These are phyloP conservation scores for Apodemia duryi DNA, from an alignment of 2,888 invertebrate species.

Conservation along the genomic window DNA sequence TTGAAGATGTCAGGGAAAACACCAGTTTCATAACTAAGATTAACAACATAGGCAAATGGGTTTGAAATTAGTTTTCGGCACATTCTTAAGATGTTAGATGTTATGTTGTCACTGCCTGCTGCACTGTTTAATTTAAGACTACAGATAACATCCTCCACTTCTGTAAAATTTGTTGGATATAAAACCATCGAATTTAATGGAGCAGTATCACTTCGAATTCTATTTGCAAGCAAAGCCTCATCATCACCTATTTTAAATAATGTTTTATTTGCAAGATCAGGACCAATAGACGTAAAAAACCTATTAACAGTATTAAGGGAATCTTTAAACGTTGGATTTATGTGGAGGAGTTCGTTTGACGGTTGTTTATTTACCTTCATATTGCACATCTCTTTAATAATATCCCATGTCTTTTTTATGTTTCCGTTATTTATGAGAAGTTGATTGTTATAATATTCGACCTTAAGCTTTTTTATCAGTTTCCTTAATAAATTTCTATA, in stretches of 20 bases:
- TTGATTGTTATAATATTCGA: not conserved
- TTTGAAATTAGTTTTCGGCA: no score
- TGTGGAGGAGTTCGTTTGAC: not conserved
- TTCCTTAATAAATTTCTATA: not conserved
- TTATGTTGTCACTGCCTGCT: not conserved
- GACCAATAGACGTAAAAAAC: constrained; percentile 13
- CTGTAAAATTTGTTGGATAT: not conserved
- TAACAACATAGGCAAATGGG: not conserved
- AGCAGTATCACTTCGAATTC: not conserved
- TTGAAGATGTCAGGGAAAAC: constrained; percentile 12
- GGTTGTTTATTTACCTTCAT: not conserved
- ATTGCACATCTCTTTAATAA: constrained; percentile 17
- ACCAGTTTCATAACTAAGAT: constrained; percentile 10
- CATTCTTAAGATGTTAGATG: no score
- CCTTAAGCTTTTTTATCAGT: not conserved
- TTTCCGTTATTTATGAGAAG: not conserved
- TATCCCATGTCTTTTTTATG: constrained; percentile 14
- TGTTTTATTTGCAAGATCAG: constrained; percentile 8
- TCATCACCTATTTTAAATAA: not conserved
- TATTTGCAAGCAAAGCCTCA: not conserved
- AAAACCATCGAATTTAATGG: constrained; percentile 7
- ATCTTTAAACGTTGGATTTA: not conserved
- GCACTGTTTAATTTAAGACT: not conserved
- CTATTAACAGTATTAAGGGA: constrained; percentile 5
- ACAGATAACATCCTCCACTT: not conserved